Evolutionary conservation across 2,888 invertebrate genomes (phyloP), one percentile per base, ranked within the genome.

Genomic region (Electrophaes corylata): DNA sequence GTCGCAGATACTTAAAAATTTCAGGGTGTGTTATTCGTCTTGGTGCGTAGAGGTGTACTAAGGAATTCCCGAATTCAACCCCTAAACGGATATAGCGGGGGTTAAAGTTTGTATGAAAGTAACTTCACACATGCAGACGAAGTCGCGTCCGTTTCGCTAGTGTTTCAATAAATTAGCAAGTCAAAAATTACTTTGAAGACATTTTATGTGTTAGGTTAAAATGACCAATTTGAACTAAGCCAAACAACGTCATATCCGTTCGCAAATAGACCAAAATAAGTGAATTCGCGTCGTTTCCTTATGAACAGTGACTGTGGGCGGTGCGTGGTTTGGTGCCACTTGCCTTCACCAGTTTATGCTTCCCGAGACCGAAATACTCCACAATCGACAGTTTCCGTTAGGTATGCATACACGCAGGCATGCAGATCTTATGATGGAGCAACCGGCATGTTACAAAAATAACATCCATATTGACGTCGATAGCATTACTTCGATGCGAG

Each of bases 331-430:
- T 60, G 66, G 44, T 64, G 52, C 63, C 67, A 62, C 65, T 64
- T 55, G 62, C 76, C 77, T 79, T 76, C 67, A 71, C 75, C 72
- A 78, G 82, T 85, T 84, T 84, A 86, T 81, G 78, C 83, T 86
- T 86, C 79, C 84, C 85, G 85, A 81, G 88, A 84, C 88, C 81
- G 75, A 91, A 91, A 91, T 90, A 90, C 79, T 83, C 80, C 75
- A 83, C 85, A 86, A 88, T 88, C 84, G 80, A 76, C 84, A 72
- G 86, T 79, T 81, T 84, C 84, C 84, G 84, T 78, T 83, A 82
- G 81, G 83, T 83, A 83, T 43, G 20, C 79, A 78, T 67, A 67
- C 66, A 73, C 48, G 71, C 61, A 62, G 12, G 46, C 57, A 62
- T 67, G 69, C 59, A 66, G 69, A 70, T 74, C 68, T 70, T 74